Evolutionary conservation across 2,888 invertebrate species (phyloP).

Genomic region (Drosophila testacea): DNA sequence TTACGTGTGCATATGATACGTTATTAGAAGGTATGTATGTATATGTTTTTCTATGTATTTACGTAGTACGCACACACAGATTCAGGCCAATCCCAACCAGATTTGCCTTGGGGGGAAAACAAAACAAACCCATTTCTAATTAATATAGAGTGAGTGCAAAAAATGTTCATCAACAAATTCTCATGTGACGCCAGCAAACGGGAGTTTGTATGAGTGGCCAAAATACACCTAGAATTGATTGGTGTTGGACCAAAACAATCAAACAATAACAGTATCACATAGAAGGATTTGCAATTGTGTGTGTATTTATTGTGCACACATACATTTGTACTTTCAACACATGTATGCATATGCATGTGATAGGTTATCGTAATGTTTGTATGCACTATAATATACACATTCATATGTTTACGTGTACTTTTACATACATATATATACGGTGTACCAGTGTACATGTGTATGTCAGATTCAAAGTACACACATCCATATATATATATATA

Average conservation of each 20-base stretch:
- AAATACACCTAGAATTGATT: constrained; percentile 24
- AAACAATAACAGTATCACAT: constrained; percentile 29
- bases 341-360: constrained; percentile 25
- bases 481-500: not conserved
- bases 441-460: constrained; percentile 3
- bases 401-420: not conserved
- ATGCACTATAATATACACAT: constrained; percentile 1
- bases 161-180: not conserved
- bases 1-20: constrained; percentile 34
- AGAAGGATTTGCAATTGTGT: constrained; percentile 20
- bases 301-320: constrained; percentile 25
- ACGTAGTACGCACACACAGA: constrained; percentile 37
- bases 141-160: constrained; percentile 17
- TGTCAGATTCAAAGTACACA: constrained; percentile 45
- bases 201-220: constrained; percentile 23
- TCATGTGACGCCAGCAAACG: constrained; percentile 30
- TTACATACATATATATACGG: not conserved
- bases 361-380: constrained; percentile 25
- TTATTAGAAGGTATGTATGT: constrained; percentile 44
- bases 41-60: constrained; percentile 28
- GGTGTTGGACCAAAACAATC: constrained; percentile 45
- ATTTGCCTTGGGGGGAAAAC: constrained; percentile 41
- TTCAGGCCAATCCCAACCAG: constrained; percentile 25
- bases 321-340: not conserved
- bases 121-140: constrained; percentile 36